These are phyloP conservation scores for Sinocyclocheilus anophthalmus DNA, from an alignment of 2,113 vertebrate genomes.

Conservation along the genomic window DNA sequence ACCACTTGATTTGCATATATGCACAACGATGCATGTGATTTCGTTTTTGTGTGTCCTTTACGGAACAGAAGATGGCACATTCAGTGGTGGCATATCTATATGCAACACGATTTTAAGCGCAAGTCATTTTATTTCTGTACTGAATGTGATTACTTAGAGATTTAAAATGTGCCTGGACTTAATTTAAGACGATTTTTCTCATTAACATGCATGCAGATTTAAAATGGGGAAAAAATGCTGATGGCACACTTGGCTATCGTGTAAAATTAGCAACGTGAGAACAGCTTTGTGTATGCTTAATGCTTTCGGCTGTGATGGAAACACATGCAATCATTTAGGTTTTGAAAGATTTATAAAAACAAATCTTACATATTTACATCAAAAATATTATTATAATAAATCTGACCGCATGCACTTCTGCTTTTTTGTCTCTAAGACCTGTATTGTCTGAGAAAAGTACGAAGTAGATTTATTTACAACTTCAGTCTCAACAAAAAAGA, in stretches of 20 bases:
- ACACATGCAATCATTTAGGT: not conserved
- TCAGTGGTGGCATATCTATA: not conserved
- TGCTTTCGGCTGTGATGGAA: not conserved
- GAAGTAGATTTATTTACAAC: too few relatives aligned
- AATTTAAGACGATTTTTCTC: not conserved
- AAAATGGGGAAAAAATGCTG: slow-evolving; percentile 1
- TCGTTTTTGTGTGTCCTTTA: slow-evolving; percentile 64
- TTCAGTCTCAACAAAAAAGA: not conserved
- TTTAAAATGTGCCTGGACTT: not conserved
- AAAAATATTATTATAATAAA: not conserved
- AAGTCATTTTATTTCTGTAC: not conserved
- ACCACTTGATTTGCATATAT: not conserved
- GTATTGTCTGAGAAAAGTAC: too few relatives aligned
- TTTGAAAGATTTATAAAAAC: too few relatives aligned
- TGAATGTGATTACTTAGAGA: not conserved
- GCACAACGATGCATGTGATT: not conserved
- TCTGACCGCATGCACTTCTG: too few relatives aligned
- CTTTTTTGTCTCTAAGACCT: too few relatives aligned
- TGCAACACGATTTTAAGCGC: not conserved
- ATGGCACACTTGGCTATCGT: not conserved
- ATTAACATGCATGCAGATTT: not conserved
- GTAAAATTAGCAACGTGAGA: not conserved
- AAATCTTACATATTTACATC: not conserved
- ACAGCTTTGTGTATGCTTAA: not conserved
- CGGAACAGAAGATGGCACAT: not conserved